Base-by-base conservation (phyloP, 2,113 vertebrate species). In the Seriola dumerili region DNA sequence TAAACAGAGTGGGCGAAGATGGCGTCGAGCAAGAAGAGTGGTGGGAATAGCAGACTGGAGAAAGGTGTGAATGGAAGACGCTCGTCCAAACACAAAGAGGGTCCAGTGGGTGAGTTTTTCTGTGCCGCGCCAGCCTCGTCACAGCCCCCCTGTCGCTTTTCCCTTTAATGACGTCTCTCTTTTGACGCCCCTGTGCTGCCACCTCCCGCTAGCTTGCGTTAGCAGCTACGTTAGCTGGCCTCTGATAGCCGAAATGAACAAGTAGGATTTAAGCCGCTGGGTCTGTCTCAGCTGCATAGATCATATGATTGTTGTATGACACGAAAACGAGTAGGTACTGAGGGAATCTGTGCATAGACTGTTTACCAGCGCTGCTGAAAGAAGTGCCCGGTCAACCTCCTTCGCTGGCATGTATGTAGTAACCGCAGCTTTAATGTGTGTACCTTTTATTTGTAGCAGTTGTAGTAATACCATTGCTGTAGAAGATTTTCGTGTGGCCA, bases 1-100 rank as follows among this genome's bases (percentile, higher is more conserved):
- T 84, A 81, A 89, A 88, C 84, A 85, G 69, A 87, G 85, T 44
- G 73, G 78, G 84, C 50, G 88, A 95, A 95, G 80, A 96, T 96
- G 95, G 95, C 95, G 95, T 94, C 95, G 36, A 82, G 34, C 8
- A 94, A 88, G 88, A 95, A 93, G 78, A 69, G 83, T n/a, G 83
- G 84, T 17, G 94, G 89, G 59, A 90, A 55, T 71, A 84, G 58
- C 54, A 90, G 80, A 75, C 44, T 87, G 40, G 95, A 95, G 54
- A 95, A 95, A 82, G 63, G 80, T 64, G 79, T 92, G 14, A 95
- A 94, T 89, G 94, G 94, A 65, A 93, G 92, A 82, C 94, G 94
- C 29, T 92, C 92, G 29, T 89, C 93, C 3, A 95, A 89, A 84
- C 86, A 85, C 38, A 94, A 91, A 92, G 95, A 95, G 23, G 92